A percentile compares a stretch with the other conserved stretches of the same genome.
Evolutionary conservation across 2,888 invertebrate species (phyloP).

Genomic region (Meta bourneti): DNA sequence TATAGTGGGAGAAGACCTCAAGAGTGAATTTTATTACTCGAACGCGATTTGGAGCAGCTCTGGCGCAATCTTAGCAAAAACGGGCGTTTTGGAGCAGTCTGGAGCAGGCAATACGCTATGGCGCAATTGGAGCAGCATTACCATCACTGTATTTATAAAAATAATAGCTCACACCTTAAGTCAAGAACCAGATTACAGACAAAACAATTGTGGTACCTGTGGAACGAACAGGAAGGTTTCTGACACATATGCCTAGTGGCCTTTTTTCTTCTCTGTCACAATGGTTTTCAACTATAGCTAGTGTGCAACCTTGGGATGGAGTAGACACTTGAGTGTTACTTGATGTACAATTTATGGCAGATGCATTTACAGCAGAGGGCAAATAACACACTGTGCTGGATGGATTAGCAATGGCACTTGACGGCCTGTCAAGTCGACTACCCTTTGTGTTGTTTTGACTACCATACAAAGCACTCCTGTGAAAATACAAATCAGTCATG

Average conservation of each 20-base stretch:
- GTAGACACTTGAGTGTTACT: slow-evolving; percentile 55
- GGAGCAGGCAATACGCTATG: too few relatives aligned
- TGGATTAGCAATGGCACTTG: slow-evolving; percentile 78
- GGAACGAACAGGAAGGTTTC: slow-evolving; percentile 93
- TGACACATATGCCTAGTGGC: slow-evolving; percentile 93
- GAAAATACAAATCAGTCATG: neutral
- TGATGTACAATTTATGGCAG: slow-evolving; percentile 63
- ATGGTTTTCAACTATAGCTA: slow-evolving; percentile 63
- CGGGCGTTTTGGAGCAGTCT: too few relatives aligned
- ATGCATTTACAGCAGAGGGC: slow-evolving; percentile 71
- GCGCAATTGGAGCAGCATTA: too few relatives aligned
- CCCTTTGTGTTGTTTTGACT: slow-evolving; percentile 78
- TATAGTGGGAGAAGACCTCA: too few relatives aligned
- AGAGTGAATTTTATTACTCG: too few relatives aligned
- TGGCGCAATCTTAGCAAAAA: too few relatives aligned
- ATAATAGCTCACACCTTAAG: too few relatives aligned
- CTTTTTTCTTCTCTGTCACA: slow-evolving; percentile 86
- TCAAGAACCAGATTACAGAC: neutral
- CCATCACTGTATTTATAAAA: too few relatives aligned
- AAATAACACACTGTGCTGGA: slow-evolving; percentile 78
- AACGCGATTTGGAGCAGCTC: too few relatives aligned
- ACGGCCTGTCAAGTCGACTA: slow-evolving; percentile 77
- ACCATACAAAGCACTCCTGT: slow-evolving; percentile 76
- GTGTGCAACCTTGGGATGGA: slow-evolving; percentile 59
- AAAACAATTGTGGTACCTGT: slow-evolving; percentile 80